Percentiles rank a stretch among this genome's conserved stretches.
These are phyloP conservation scores for Cyprinodon brontotheroides DNA, from an alignment of 2,113 vertebrate species.

Conservation along the genomic window DNA sequence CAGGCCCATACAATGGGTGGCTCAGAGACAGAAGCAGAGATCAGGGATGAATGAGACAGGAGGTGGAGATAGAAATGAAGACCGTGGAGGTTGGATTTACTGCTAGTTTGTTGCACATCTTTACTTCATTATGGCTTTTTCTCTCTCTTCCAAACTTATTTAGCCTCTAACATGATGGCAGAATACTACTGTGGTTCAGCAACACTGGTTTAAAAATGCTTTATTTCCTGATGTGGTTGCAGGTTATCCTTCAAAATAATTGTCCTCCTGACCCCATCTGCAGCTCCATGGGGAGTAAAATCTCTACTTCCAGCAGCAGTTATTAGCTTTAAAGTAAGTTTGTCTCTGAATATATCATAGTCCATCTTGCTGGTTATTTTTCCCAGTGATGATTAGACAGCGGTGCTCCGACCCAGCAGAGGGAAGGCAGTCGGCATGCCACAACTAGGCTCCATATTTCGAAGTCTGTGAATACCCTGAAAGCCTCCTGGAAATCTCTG, in stretches of 20 bases:
- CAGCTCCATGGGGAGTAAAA: slow-evolving; percentile 1
- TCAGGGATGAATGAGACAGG: slow-evolving; percentile 16
- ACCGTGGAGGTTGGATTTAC: slow-evolving; percentile 5
- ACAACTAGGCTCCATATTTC: slow-evolving; percentile 82
- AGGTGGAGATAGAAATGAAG: slow-evolving; percentile 20
- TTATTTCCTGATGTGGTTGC: not conserved
- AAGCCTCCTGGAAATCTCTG: not conserved
- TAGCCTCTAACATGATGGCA: slow-evolving; percentile 2
- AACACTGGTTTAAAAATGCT: not conserved
- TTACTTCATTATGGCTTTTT: not conserved
- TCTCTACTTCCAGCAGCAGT: slow-evolving; percentile 11
- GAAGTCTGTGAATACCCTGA: slow-evolving; percentile 80
- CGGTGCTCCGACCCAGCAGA: slow-evolving; percentile 93
- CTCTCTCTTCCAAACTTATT: slow-evolving; percentile 18
- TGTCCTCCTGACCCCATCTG: not conserved
- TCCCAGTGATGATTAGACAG: slow-evolving; percentile 77
- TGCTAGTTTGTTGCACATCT: slow-evolving; percentile 16
- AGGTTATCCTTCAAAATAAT: not conserved
- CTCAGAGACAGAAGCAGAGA: slow-evolving; percentile 27
- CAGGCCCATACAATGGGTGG: slow-evolving; percentile 60
- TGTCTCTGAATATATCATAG: not conserved
- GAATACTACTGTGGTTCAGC: slow-evolving; percentile 10
- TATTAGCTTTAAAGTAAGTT: not conserved
- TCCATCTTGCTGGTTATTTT: not conserved
- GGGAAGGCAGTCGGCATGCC: slow-evolving; percentile 90